A percentile compares a stretch with the other conserved stretches of the same genome.
These are phyloP conservation scores for Bombylius discolor DNA, from an alignment of 2,888 invertebrate genomes.

Conservation along the genomic window DNA sequence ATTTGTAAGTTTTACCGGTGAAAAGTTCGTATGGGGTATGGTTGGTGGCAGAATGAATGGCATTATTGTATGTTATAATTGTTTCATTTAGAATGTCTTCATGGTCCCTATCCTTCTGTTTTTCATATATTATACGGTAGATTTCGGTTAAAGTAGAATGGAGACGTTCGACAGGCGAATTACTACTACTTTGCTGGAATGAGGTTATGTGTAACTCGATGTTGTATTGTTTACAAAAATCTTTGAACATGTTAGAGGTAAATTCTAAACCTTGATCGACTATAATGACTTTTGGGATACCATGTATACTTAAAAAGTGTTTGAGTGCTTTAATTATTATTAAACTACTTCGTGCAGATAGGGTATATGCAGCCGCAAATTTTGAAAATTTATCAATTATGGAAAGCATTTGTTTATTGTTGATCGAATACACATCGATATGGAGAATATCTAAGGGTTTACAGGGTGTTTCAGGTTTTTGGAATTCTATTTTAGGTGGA, in stretches of 20 bases:
- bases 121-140: not conserved
- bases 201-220: not conserved
- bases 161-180: not conserved
- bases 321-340: not conserved
- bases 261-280: not conserved
- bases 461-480: not conserved
- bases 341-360: not conserved
- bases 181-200: not conserved
- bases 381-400: not conserved
- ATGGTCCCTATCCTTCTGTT: not conserved
- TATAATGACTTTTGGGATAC: not conserved
- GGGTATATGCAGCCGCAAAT: not conserved
- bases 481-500: not conserved
- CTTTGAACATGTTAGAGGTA: not conserved
- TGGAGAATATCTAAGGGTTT: not conserved
- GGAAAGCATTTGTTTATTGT: not conserved
- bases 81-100: too few species aligned
- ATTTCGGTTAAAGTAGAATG: not conserved
- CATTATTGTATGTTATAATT: too few species aligned
- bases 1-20: not conserved
- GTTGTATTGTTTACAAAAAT: not conserved
- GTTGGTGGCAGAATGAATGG: too few species aligned
- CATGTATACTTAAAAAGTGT: not conserved
- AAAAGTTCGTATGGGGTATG: not conserved
- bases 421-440: not conserved